Conservation (phyloP, 2,888 invertebrate genomes). For the Camptogramma bilineatum region DNA sequence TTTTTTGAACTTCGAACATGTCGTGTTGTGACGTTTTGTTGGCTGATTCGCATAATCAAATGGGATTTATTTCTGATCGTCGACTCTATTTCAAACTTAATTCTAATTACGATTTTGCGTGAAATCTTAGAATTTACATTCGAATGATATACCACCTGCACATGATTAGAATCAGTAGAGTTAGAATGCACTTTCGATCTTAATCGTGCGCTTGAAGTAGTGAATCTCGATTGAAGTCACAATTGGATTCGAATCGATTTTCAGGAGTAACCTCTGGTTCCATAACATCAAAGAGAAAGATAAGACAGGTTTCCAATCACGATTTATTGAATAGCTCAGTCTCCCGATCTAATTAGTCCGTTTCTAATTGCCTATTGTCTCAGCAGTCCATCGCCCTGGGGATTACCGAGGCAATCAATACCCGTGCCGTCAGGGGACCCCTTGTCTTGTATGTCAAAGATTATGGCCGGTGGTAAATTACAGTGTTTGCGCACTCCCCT, state of each 20-base stretch:
- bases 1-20: not conserved
- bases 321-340: slow-evolving; percentile 41
- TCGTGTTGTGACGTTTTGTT: not conserved
- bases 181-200: not conserved
- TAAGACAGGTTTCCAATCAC: slow-evolving; percentile 21
- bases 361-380: slow-evolving; percentile 57
- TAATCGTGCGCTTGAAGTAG: not conserved
- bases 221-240: not conserved
- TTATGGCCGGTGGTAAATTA: slow-evolving; percentile 62
- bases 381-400: slow-evolving; percentile 47
- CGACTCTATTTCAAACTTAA: no score
- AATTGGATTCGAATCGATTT: not conserved
- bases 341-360: slow-evolving; percentile 50
- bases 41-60: no score
- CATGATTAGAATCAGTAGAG: not conserved
- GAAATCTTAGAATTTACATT: not conserved
- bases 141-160: not conserved
- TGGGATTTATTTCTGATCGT: no score
- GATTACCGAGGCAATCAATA: slow-evolving; percentile 63
- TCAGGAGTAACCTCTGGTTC: not conserved
- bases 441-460: slow-evolving; percentile 64
- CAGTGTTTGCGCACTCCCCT: slow-evolving; percentile 54
- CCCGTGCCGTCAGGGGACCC: slow-evolving; percentile 53
- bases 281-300: slow-evolving; percentile 15
- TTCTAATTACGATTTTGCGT: not conserved